Evolutionary conservation across 2,797 vertebrate species (phyloP), one percentile per base, ranked within the genome.

Genomic region (Buceros bicornis): DNA sequence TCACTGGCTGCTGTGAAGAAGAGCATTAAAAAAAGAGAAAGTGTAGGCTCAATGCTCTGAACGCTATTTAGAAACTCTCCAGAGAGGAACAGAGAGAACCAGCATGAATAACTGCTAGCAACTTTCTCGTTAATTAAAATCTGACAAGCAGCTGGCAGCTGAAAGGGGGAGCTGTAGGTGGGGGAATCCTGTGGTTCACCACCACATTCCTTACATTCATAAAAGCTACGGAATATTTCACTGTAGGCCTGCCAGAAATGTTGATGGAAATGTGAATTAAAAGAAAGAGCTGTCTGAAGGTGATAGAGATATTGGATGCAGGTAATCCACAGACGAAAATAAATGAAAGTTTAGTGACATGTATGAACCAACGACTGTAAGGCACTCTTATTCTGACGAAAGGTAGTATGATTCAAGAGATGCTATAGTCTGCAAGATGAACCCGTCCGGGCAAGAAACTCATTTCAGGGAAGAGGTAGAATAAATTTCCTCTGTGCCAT

Each of bases 141-240:
- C 95, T 97, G 97, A 97, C 97, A 97, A 96, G 96, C 94, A 97
- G 96, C 94, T 97, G 97, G 97, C 97, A 97, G 96, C 96, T 97
- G 95, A 97, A 97, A 97, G 89, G 90, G 79, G 95, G 97, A 97
- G 97, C 95, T 97, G 97, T 97, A 97, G 97, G 97, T 97, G 96
- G 97, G 97, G 95, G 96, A 97, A 97, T 97, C 97, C 97, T 97
- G 97, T 97, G 97, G 97, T 95, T 97, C 94, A 94, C 96, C 97
- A 97, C 96, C 43, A 77, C 97, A 98, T 98, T 98, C 97, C 90
- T 97, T 93, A 93, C 95, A 97, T 98, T 97, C 97, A 95, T 93
- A 96, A 97, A 95, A 91, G 91, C 96, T 97, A 90, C 2, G 22
- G 96, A 97, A 96, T 97, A 97, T 97, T 97, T 96, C 95, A 97